phyloP scores from a whole-genome alignment of 2,113 vertebrate species.

The Climacteris rufus region DNA sequence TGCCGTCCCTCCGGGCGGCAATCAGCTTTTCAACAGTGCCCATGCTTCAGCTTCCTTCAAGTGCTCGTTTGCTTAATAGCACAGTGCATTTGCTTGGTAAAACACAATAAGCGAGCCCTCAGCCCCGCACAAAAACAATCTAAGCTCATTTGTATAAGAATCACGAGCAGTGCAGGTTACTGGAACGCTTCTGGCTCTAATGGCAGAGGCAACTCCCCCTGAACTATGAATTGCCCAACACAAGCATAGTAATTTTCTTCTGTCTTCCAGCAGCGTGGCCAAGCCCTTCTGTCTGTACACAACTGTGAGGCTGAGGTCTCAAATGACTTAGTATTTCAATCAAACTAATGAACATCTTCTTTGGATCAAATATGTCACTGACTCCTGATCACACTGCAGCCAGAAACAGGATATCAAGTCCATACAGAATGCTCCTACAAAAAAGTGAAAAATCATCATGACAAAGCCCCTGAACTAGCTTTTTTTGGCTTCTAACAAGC shows the following conservation, averaged over 20 bases:
- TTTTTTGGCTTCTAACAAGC: neutral
- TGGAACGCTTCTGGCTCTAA: neutral
- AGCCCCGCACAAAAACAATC: neutral
- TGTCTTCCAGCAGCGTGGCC: neutral
- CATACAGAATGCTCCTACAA: neutral
- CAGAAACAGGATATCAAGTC: neutral
- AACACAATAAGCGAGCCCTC: neutral
- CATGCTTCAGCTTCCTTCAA: neutral
- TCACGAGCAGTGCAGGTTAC: neutral
- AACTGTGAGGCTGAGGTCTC: neutral
- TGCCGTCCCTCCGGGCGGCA: neutral
- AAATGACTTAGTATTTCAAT: neutral
- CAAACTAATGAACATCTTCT: neutral
- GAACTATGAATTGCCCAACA: neutral
- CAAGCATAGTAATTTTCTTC: neutral
- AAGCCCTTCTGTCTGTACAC: neutral
- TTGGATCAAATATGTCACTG: neutral
- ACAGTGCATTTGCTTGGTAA: neutral
- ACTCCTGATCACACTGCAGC: neutral
- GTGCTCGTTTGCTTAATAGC: rapidly evolving
- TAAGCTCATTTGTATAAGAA: neutral
- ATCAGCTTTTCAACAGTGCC: neutral
- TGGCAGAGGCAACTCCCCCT: neutral
- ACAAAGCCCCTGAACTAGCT: neutral
- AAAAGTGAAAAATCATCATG: neutral